Conservation (phyloP, 35 echinoderm and acorn worm genomes). For the Amphiura filiformis region DNA sequence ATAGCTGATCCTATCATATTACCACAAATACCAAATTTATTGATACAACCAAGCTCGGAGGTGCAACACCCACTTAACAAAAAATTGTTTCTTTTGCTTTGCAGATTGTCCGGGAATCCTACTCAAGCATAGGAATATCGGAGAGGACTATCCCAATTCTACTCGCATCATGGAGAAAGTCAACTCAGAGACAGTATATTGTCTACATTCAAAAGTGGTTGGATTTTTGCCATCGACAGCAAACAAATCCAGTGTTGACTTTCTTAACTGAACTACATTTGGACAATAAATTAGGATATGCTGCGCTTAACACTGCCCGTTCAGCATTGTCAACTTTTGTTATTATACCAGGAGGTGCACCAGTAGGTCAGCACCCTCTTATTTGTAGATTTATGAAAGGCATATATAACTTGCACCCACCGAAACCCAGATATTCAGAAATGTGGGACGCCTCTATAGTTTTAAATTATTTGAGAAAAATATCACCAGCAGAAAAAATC, state of each 20-base stretch:
- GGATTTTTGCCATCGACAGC: not conserved
- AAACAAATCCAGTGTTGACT: slow-evolving; percentile 36
- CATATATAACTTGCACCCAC: slow-evolving; percentile 23
- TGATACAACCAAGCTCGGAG: not conserved
- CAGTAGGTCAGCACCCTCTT: slow-evolving; percentile 10
- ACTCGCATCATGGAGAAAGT: slow-evolving; percentile 31
- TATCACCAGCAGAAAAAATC: not conserved
- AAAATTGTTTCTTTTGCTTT: slow-evolving; percentile 6
- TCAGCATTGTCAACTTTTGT: slow-evolving; percentile 36
- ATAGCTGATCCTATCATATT: not conserved
- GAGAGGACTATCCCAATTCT: not conserved
- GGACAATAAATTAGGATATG: not conserved
- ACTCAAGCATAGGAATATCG: not conserved
- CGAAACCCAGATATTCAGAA: slow-evolving; percentile 14
- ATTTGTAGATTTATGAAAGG: slow-evolving; percentile 39
- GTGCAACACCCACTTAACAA: not conserved
- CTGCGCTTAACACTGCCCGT: slow-evolving; percentile 43
- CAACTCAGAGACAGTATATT: not conserved
- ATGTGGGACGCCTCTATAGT: slow-evolving; percentile 46
- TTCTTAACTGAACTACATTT: slow-evolving; percentile 30
- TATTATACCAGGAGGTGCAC: slow-evolving; percentile 1
- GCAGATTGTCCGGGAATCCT: slow-evolving; percentile 15
- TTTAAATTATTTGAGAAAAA: slow-evolving; percentile 18
- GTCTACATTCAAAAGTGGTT: slow-evolving; percentile 1
- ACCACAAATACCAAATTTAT: not conserved